Evolutionary conservation across 2,797 vertebrate species (phyloP).

Genomic region (Tarsius wallacei): DNA sequence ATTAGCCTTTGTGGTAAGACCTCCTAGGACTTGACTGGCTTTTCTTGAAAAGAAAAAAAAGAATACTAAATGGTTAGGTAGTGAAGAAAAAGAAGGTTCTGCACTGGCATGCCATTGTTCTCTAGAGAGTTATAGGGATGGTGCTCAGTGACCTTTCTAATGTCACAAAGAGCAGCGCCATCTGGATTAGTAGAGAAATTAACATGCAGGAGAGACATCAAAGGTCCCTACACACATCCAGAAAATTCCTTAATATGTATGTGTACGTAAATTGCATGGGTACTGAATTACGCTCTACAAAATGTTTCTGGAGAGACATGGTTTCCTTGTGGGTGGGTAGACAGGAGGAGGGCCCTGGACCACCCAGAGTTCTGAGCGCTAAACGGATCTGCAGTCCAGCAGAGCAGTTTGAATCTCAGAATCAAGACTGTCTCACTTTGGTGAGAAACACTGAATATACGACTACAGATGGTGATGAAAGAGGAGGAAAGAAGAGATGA

Average conservation of each 20-base stretch:
- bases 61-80: conserved; percentile 29
- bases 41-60: conserved; percentile 69
- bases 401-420: conserved; percentile 45
- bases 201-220: conserved; percentile 77
- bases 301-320: not conserved
- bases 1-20: conserved; percentile 28
- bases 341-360: not conserved
- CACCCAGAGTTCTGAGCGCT: not conserved
- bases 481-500: not conserved
- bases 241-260: conserved; percentile 48
- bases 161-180: conserved; percentile 71
- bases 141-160: conserved; percentile 79
- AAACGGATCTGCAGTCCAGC: not conserved
- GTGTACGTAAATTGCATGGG: not conserved
- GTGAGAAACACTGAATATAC: not conserved
- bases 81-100: conserved; percentile 28
- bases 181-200: conserved; percentile 79
- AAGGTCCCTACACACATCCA: conserved; percentile 49
- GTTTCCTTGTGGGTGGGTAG: not conserved
- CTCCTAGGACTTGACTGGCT: conserved; percentile 62
- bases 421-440: conserved; percentile 6
- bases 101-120: conserved; percentile 44
- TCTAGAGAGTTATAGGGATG: conserved; percentile 53
- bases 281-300: not conserved
- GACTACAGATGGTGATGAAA: not conserved